Evolutionary conservation across 2,888 invertebrate genomes (phyloP).

Genomic region (Lysandra bellargus): DNA sequence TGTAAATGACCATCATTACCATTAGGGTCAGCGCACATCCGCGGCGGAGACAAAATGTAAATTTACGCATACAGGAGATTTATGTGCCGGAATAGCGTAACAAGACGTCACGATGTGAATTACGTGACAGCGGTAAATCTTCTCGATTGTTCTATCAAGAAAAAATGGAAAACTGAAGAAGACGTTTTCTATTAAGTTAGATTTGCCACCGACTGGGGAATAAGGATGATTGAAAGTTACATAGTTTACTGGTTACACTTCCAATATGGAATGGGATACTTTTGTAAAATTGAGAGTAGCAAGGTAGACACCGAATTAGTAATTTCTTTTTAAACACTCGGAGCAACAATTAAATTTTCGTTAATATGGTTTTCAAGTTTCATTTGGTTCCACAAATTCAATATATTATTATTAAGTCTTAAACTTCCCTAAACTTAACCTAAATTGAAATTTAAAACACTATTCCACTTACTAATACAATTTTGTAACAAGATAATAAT

Average conservation of each 20-base stretch:
- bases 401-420: too few species aligned
- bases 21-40: conserved; percentile 42
- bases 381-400: too few species aligned
- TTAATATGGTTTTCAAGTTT: too few species aligned
- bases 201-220: neutral
- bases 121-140: conserved; percentile 54
- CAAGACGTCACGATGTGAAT: conserved; percentile 53
- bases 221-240: neutral
- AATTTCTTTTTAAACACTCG: too few species aligned
- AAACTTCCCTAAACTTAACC: too few species aligned
- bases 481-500: too few species aligned
- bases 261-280: too few species aligned
- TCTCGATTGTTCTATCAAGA: conserved; percentile 48
- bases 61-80: conserved; percentile 46
- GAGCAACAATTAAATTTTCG: too few species aligned
- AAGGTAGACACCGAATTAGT: too few species aligned
- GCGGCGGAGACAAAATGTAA: conserved; percentile 49
- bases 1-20: conserved; percentile 20
- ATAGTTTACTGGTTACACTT: neutral
- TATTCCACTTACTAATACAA: too few species aligned
- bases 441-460: too few species aligned
- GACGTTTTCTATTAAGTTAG: conserved; percentile 33
- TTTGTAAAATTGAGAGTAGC: too few species aligned
- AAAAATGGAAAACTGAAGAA: conserved; percentile 44
- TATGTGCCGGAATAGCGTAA: conserved; percentile 50